Conservation (phyloP, 2,113 vertebrate species). For the Elaphurus davidianus region DNA sequence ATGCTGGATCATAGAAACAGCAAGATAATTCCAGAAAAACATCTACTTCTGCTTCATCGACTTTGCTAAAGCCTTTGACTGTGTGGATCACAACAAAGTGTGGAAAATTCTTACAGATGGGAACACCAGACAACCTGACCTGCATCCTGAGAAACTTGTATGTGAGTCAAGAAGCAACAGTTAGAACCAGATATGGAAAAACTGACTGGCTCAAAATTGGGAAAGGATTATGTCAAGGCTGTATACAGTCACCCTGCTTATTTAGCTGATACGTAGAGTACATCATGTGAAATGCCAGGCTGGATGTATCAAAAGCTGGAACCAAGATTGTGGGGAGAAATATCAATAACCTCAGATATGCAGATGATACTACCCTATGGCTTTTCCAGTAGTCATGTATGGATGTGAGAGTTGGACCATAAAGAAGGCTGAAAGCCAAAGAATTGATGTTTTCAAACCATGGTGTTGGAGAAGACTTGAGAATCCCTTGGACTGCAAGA, state of each 20-base stretch:
- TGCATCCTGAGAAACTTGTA: not conserved
- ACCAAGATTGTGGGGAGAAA: not conserved
- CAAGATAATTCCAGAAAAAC: not conserved
- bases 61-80: not conserved
- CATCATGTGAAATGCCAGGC: not conserved
- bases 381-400: not conserved
- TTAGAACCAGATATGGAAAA: not conserved
- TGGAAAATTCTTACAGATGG: not conserved
- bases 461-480: not conserved
- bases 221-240: not conserved
- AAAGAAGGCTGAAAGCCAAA: accelerated
- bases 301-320: not conserved
- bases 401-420: not conserved
- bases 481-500: not conserved
- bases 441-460: not conserved
- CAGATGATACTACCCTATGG: not conserved
- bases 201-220: not conserved
- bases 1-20: not conserved
- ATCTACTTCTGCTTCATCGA: not conserved
- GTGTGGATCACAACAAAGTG: not conserved
- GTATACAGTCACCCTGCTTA: not conserved
- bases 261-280: not conserved
- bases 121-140: not conserved
- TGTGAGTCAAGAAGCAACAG: not conserved
- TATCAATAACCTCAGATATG: not conserved